Base-by-base conservation (phyloP, 2,888 invertebrate species). In the Pycnomerus fuliginosus region DNA sequence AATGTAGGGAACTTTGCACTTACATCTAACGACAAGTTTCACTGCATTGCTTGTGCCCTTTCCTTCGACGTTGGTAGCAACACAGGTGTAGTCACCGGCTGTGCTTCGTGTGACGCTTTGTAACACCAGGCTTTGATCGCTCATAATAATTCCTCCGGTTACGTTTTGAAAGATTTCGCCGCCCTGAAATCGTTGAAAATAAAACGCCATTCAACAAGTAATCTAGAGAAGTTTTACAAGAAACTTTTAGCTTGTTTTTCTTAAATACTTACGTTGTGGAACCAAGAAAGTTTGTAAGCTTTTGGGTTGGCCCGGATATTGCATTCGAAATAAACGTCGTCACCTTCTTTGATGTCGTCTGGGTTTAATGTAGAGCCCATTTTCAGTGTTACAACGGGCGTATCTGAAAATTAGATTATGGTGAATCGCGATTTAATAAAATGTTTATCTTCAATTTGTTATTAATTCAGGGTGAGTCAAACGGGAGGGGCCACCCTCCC, bases 261-360 rank as follows among this genome's bases (percentile, higher is more conserved):
- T 39, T 52, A 43, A 48, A 44, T 62, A 84, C 88, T 86, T 77
- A 91, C 91, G 65, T 86, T 86, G 70, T 90, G 90, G 70, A 85
- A 90, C 90, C 90, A 91, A 45, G 87, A 83, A 60, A 90, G 82
- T 67, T 89, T 85, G 73, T 90, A 86, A 17, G 84, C 83, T 66
- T 85, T 87, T 11, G 90, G 91, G 74, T 91, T 91, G 33, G 90
- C 85, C 65, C 83, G 81, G 52, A 91, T 87, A 55, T 83, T 82
- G 72, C 90, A 91, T 69, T 90, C 90, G 72, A 91, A 91, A 71
- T 90, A 90, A 44, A 90, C 90, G 71, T 90, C 90, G 65, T 89
- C 90, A 20, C 90, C 89, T 73, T 91, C 91, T 72, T 90, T 91
- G 68, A 91, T 90, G 71, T 88, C 87, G 57, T 88, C 85, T 5